Evolutionary conservation across 2,113 vertebrate genomes (phyloP).

Genomic region (Phylloscopus whistleri): DNA sequence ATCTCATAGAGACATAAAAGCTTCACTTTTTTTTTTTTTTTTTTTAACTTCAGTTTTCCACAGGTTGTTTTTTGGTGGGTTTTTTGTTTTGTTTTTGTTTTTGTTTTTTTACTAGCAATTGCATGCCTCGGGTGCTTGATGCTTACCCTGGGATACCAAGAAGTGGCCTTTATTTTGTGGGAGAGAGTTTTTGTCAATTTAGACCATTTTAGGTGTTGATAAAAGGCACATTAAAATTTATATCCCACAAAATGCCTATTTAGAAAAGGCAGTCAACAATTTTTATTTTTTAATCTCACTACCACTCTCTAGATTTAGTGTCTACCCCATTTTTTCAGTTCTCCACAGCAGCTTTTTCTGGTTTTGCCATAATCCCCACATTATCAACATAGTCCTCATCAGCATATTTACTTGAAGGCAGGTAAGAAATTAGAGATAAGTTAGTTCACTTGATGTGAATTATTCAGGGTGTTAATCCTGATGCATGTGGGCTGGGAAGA

Average conservation of each 20-base stretch:
- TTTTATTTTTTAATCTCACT: not conserved
- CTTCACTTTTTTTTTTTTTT: not conserved
- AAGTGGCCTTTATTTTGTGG: not conserved
- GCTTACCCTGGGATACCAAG: not conserved
- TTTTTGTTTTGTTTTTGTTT: rapidly evolving
- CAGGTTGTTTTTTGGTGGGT: not conserved
- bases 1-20: not conserved
- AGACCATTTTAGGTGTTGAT: not conserved
- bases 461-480: constrained; percentile 56
- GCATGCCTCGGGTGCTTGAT: not conserved
- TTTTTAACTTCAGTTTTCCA: not conserved
- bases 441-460: constrained; percentile 25
- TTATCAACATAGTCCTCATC: constrained; percentile 50
- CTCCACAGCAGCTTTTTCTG: not conserved
- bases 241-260: not conserved
- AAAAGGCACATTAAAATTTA: not conserved
- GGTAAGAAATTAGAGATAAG: constrained; percentile 61
- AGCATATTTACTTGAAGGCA: constrained; percentile 54
- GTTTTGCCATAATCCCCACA: constrained; percentile 40
- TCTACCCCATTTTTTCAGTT: constrained; percentile 21
- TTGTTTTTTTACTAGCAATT: not conserved
- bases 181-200: not conserved
- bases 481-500: constrained; percentile 12
- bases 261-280: not conserved
- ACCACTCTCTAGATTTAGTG: not conserved